A percentile compares a stretch with the other conserved stretches of the same genome.
These are phyloP conservation scores for Eristalis pertinax DNA, from an alignment of 2,888 invertebrate species.

Conservation along the genomic window DNA sequence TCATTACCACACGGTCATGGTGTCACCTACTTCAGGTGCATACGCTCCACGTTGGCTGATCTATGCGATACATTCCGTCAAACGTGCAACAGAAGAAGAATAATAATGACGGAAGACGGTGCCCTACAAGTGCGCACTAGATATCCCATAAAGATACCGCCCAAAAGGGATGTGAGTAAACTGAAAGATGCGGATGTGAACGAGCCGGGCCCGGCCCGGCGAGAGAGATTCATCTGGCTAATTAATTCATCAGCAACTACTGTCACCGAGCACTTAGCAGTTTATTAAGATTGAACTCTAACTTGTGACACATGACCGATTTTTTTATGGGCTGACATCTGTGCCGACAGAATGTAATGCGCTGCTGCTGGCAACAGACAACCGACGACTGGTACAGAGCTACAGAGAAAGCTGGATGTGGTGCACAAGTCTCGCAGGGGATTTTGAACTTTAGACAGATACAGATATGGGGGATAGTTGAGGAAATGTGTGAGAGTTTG, in stretches of 20 bases:
- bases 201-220: background rate
- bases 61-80: slow-evolving; percentile 13
- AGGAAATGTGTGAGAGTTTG: background rate
- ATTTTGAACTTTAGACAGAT: background rate
- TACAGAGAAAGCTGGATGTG: background rate
- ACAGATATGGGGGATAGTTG: background rate
- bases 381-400: background rate
- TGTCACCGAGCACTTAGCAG: background rate
- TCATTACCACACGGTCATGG: slow-evolving; percentile 16
- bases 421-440: background rate
- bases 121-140: slow-evolving; percentile 20
- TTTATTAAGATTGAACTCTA: slow-evolving; percentile 54
- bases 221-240: slow-evolving; percentile 40
- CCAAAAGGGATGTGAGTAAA: slow-evolving; percentile 41
- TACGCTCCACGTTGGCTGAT: background rate
- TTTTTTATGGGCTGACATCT: slow-evolving; percentile 34
- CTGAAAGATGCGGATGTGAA: slow-evolving; percentile 37
- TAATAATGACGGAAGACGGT: slow-evolving; percentile 8
- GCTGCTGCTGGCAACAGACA: slow-evolving; percentile 4
- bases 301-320: slow-evolving; percentile 53
- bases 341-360: slow-evolving; percentile 2
- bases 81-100: slow-evolving; percentile 9
- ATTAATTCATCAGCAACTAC: slow-evolving; percentile 44
- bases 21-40: slow-evolving; percentile 42
- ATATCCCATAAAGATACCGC: slow-evolving; percentile 39